Evolutionary conservation across 2,113 vertebrate genomes (phyloP), one percentile per base, ranked within the genome.

Genomic region (Triplophysa rosa): DNA sequence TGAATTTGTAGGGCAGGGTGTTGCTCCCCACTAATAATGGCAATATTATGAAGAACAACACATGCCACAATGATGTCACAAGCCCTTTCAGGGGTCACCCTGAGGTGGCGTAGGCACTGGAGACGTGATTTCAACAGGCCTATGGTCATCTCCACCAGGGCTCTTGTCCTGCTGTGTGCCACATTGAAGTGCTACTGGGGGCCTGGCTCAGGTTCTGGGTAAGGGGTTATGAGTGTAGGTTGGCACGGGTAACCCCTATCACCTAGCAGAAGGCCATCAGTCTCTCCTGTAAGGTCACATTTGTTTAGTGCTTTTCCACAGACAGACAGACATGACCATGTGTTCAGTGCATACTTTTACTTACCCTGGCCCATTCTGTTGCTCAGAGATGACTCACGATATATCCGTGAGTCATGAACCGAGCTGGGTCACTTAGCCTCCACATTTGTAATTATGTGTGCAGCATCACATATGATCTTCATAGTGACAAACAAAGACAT

Each of bases 401-500:
- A 8, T 42, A 66, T 13, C 2, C 23, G 13, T 47, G 45, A 47
- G 12, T 47, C 45, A 14, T 47, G 45, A 47, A 47, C 45, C 10
- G 45, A 47, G 59, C 21, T 23, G 2, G 19, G 37, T 2, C 64
- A 66, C 29, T 65, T n/a, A 29, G 63, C 63, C 29, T 66, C 17
- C 13, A 66, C 33, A 66, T 40, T 40, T 13, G 65, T 67, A 4
- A 67, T 67, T 4, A 67, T 21, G 21, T 67, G 19, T 42, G 33
- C 29, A 66, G 19, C 65, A 67, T 45, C 37, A 67, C 65, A 67
- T 67, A 67, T 67, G 65, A 45, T 67, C 19, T 45, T 67, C 6
- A 67, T n/a, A 67, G 65, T 45, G 65, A 7, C 42, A 67, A 67
- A 67, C n/a, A 67, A 67, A 67, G 19, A 65, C 17, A 67, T 14